Conservation (phyloP, 2,888 invertebrate species). For the Chydorus sphaericus region DNA sequence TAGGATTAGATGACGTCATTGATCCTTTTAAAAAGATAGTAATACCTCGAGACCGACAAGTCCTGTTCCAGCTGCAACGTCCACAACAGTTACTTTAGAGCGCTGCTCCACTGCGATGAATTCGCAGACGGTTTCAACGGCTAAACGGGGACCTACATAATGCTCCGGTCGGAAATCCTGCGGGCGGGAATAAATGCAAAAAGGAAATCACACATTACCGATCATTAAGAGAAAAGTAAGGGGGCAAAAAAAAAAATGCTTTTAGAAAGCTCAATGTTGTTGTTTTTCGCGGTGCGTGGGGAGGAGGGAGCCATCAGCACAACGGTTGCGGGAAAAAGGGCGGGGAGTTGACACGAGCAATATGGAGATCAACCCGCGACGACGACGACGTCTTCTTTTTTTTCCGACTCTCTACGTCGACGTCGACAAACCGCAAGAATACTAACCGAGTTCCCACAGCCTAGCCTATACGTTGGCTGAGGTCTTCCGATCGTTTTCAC, state of each 20-base stretch:
- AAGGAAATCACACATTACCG: neutral
- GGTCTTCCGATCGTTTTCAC: conserved; percentile 1
- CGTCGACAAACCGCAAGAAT: neutral
- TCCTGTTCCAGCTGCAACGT: conserved; percentile 31
- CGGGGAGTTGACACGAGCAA: neutral
- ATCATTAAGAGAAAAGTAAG: neutral
- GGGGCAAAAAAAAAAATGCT: neutral
- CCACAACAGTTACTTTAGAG: conserved; percentile 24
- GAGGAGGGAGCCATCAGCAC: too few relatives aligned
- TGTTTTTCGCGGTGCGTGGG: too few relatives aligned
- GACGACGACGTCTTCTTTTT: too few relatives aligned
- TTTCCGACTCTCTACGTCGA: too few relatives aligned
- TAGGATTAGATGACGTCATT: neutral
- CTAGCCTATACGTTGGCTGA: neutral
- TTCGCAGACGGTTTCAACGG: conserved; percentile 22
- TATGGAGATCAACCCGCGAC: too few relatives aligned
- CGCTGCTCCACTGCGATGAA: conserved; percentile 19
- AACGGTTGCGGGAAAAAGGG: too few relatives aligned
- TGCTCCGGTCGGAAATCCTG: conserved; percentile 16
- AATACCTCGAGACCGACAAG: conserved; percentile 24
- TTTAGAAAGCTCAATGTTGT: too few relatives aligned
- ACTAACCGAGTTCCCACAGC: conserved; percentile 5
- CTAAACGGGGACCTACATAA: conserved; percentile 25
- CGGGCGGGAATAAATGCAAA: neutral
- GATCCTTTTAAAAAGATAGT: neutral